A percentile compares a stretch with the other conserved stretches of the same genome.
Evolutionary conservation across 2,797 vertebrate genomes (phyloP).

Genomic region (Enteromius fasciolatus): DNA sequence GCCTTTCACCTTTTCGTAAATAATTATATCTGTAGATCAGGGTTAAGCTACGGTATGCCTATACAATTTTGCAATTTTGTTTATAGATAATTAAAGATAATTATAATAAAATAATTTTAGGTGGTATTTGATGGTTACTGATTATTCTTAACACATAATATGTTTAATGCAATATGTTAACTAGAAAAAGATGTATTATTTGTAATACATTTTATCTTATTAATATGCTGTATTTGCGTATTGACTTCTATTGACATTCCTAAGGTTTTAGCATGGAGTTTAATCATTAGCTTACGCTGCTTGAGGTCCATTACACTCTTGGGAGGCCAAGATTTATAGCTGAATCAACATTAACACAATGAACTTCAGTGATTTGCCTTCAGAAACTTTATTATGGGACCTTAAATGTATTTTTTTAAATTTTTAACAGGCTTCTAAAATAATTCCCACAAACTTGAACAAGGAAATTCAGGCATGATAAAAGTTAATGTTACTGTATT

Average conservation of each 20-base stretch:
- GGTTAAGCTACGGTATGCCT: neutral
- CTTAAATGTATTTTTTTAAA: constrained; percentile 1
- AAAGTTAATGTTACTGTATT: neutral
- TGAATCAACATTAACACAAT: constrained; percentile 7
- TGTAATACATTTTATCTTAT: neutral
- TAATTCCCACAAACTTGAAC: neutral
- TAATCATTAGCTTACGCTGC: constrained; percentile 59
- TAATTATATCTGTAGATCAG: neutral
- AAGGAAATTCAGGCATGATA: neutral
- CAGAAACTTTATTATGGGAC: neutral
- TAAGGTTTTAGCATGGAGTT: constrained; percentile 35
- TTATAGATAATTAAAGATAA: too few species aligned
- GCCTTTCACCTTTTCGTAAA: too few species aligned
- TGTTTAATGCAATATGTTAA: too few species aligned
- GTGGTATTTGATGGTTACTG: neutral
- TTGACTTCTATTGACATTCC: constrained; percentile 38
- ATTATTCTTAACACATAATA: neutral
- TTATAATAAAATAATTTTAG: neutral
- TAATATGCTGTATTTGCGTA: neutral
- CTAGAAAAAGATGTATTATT: neutral
- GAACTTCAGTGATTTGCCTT: constrained; percentile 8
- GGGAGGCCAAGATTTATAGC: constrained; percentile 37
- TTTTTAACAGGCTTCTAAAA: neutral
- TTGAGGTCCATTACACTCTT: constrained; percentile 50
- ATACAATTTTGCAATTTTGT: neutral